Percentiles rank a stretch among this genome's conserved stretches.
These are phyloP conservation scores for Anthoptus insignis DNA, from an alignment of 2,888 invertebrate species.

Conservation along the genomic window DNA sequence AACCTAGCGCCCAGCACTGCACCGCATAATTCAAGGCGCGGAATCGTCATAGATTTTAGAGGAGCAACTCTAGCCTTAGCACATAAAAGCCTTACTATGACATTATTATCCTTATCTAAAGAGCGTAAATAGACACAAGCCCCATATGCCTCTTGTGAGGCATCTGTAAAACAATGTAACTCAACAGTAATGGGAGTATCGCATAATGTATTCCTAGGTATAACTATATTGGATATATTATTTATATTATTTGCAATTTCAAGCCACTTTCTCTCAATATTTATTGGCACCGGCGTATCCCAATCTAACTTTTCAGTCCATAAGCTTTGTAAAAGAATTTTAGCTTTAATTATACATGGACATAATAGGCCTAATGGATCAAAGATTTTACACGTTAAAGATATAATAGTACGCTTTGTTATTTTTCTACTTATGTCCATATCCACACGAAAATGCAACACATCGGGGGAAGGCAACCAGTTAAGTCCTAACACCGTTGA, in stretches of 20 bases:
- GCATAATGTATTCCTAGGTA: conserved; percentile 12
- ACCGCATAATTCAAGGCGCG: conserved; percentile 43
- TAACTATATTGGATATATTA: not conserved
- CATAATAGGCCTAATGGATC: not conserved
- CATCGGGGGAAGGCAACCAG: not conserved
- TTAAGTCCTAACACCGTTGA: not conserved
- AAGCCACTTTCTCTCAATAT: not conserved
- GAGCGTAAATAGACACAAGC: conserved; percentile 39
- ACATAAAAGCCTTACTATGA: conserved; percentile 30
- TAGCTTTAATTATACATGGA: conserved; percentile 3
- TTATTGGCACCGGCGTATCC: not conserved
- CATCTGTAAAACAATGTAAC: conserved; percentile 45
- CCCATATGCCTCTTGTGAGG: conserved; percentile 38
- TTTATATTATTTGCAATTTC: not conserved
- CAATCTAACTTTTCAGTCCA: conserved; percentile 3
- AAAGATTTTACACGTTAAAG: not conserved
- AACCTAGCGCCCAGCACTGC: conserved; percentile 23
- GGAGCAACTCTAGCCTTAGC: conserved; percentile 36
- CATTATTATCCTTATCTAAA: not conserved
- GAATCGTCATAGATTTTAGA: conserved; percentile 26
- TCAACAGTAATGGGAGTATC: no score
- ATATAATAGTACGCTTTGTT: not conserved
- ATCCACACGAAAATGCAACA: not conserved
- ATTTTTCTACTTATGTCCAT: not conserved
- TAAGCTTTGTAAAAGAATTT: conserved; percentile 6